These are phyloP conservation scores for Vicugna pacos DNA, from an alignment of 2,113 vertebrate species.

Conservation along the genomic window DNA sequence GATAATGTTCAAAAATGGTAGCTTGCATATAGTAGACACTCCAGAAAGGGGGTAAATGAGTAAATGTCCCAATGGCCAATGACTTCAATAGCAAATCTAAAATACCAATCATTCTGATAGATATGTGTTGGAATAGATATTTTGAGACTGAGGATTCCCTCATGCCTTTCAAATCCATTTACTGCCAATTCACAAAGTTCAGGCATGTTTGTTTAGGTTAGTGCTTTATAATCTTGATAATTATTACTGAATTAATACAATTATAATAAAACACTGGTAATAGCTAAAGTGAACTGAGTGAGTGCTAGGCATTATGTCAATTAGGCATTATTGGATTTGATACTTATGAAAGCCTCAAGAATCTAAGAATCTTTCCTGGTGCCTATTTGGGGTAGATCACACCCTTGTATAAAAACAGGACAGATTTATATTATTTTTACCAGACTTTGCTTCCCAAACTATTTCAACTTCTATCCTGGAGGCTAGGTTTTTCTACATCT, in stretches of 20 bases:
- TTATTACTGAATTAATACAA: not conserved
- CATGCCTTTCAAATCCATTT: not conserved
- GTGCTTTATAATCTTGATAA: constrained; percentile 19
- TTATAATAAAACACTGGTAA: not conserved
- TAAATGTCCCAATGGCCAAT: not conserved
- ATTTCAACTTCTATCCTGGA: not conserved
- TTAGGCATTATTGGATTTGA: not conserved
- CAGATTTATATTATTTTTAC: not conserved
- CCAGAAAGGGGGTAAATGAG: not conserved
- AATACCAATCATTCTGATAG: not conserved
- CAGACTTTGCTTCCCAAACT: not conserved
- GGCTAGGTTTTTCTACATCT: not conserved
- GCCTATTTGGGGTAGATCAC: not conserved
- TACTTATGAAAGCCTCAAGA: not conserved
- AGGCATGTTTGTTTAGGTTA: not conserved
- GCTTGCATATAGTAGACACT: not conserved
- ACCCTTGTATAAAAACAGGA: not conserved
- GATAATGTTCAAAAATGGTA: not conserved
- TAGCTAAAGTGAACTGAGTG: not conserved
- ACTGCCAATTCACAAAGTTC: not conserved
- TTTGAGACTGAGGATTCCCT: not conserved
- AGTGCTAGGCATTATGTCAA: not conserved
- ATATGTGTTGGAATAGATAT: not conserved
- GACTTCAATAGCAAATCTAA: not conserved
- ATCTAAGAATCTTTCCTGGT: not conserved